Conservation (phyloP, 1,140 invertebrate genomes). For the Adoxophyes honmai region DNA sequence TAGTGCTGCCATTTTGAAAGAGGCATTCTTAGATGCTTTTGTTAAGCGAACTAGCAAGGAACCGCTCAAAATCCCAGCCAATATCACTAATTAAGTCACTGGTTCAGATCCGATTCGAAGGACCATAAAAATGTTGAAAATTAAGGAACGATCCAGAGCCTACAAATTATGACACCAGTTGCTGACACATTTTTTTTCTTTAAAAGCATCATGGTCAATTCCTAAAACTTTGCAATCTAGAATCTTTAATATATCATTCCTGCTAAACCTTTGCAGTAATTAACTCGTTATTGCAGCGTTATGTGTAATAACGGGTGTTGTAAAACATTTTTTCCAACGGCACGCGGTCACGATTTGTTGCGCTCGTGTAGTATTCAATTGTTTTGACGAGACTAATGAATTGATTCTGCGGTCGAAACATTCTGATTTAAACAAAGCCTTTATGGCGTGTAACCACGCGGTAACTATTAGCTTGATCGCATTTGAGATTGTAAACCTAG, state of each 20-base stretch:
- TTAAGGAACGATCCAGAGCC: too few relatives aligned
- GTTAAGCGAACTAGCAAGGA: too few relatives aligned
- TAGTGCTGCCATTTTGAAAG: too few relatives aligned
- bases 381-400: slow-evolving; percentile 58
- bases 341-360: slow-evolving; percentile 47
- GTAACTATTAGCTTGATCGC: neutral
- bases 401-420: slow-evolving; percentile 32
- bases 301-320: slow-evolving; percentile 50
- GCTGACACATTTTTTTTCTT: too few relatives aligned
- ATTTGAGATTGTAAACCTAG: neutral
- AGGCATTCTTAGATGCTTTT: too few relatives aligned
- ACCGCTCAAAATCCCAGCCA: too few relatives aligned
- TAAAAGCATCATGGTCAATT: too few relatives aligned
- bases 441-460: slow-evolving; percentile 11
- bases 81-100: slow-evolving; percentile 56
- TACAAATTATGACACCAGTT: too few relatives aligned
- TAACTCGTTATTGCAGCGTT: slow-evolving; percentile 45
- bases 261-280: slow-evolving; percentile 21
- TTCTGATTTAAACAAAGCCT: slow-evolving; percentile 33
- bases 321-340: slow-evolving; percentile 31
- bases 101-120: too few relatives aligned
- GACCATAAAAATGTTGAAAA: too few relatives aligned
- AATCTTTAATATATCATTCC: too few relatives aligned
- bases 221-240: too few relatives aligned
- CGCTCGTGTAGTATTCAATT: slow-evolving; percentile 47